phyloP scores from a whole-genome alignment of 1,140 invertebrate species.

The Pseudomyrmex dendroicus region DNA sequence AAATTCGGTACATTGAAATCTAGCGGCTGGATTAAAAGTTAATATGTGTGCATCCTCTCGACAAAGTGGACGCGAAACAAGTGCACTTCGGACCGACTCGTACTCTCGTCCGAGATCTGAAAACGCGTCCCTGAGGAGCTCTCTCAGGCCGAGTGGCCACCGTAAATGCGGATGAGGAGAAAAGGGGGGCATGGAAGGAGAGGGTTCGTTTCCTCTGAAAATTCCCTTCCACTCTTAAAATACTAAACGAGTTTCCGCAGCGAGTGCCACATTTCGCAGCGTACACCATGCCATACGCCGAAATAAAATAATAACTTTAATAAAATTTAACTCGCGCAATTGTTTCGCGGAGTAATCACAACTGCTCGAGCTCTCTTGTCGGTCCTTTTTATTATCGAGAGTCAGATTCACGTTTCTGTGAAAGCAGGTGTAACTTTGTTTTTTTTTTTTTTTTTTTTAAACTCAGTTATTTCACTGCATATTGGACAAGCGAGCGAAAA shows the following conservation, averaged over 20 bases:
- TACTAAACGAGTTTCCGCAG: constrained; percentile 1
- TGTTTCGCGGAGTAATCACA: neutral
- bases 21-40: neutral
- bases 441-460: no score
- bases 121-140: constrained; percentile 49
- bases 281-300: neutral
- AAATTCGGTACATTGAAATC: constrained; percentile 11
- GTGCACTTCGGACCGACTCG: constrained; percentile 24
- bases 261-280: neutral
- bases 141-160: constrained; percentile 25
- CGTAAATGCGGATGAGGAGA: constrained; percentile 2
- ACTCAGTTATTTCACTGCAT: no score
- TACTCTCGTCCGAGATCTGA: constrained; percentile 30
- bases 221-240: constrained; percentile 25
- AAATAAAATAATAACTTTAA: constrained; percentile 29
- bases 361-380: no score
- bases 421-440: no score
- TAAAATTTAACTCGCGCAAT: neutral
- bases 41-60: constrained; percentile 21
- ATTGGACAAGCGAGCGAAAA: no score
- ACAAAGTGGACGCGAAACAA: constrained; percentile 42
- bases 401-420: no score
- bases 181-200: no score
- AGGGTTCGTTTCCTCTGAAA: constrained; percentile 39
- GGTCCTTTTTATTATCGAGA: no score